Evolutionary conservation across 2,113 vertebrate genomes (phyloP).

Genomic region (Aspiorhynchus laticeps): DNA sequence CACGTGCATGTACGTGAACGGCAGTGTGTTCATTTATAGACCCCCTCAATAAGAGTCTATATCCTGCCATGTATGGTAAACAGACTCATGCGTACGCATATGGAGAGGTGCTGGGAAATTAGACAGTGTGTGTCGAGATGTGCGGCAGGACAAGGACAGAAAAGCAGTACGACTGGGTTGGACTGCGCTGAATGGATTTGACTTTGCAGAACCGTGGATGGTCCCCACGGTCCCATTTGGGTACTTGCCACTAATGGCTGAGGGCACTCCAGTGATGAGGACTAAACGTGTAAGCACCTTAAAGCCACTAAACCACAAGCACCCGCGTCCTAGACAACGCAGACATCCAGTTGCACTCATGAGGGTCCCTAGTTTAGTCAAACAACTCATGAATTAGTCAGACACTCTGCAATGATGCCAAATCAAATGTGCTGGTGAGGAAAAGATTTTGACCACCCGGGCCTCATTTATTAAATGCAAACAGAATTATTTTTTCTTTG

Average conservation of each 20-base stretch:
- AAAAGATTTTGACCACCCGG: not conserved
- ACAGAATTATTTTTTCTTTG: not conserved
- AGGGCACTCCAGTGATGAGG: constrained; percentile 41
- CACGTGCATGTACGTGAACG: not conserved
- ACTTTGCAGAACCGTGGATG: constrained; percentile 38
- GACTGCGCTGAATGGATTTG: constrained; percentile 42
- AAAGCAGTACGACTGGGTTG: constrained; percentile 47
- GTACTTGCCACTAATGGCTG: constrained; percentile 47
- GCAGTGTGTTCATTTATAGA: constrained; percentile 26
- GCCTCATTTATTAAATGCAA: not conserved
- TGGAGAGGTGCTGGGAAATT: constrained; percentile 8
- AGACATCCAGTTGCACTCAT: constrained; percentile 28
- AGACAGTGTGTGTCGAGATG: constrained; percentile 5
- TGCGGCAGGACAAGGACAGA: constrained; percentile 26
- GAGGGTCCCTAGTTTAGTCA: constrained; percentile 24
- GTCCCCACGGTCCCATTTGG: constrained; percentile 50
- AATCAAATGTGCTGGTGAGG: not conserved
- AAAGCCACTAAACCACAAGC: constrained; percentile 2
- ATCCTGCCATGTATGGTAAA: constrained; percentile 41
- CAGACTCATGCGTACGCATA: constrained; percentile 29
- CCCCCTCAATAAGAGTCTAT: constrained; percentile 24
- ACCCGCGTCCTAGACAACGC: not conserved
- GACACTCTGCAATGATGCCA: constrained; percentile 11
- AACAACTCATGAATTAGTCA: constrained; percentile 9
- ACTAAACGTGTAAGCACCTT: constrained; percentile 46